A percentile compares a stretch with the other conserved stretches of the same genome.
These are phyloP conservation scores for Delia radicum DNA, from an alignment of 1,140 invertebrate genomes.

Conservation along the genomic window DNA sequence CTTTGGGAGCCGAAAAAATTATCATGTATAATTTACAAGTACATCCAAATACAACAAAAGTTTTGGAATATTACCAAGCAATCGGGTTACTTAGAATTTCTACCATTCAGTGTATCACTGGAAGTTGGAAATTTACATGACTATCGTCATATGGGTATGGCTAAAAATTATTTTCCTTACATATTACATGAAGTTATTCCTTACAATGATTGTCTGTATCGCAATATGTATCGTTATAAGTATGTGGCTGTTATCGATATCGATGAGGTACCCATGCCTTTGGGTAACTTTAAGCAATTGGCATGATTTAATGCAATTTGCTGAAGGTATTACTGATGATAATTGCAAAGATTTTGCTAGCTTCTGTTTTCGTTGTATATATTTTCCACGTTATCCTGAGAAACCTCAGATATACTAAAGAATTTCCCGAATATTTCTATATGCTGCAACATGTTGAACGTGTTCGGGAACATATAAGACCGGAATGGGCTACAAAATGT, in stretches of 20 bases:
- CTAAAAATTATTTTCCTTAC: constrained; percentile 79
- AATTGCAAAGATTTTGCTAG: constrained; percentile 64
- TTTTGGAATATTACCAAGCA: constrained; percentile 75
- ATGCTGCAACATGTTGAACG: constrained; percentile 90
- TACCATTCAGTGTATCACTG: constrained; percentile 77
- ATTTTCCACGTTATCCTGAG: constrained; percentile 85
- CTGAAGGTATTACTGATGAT: too few relatives aligned
- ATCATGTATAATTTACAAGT: constrained; percentile 82
- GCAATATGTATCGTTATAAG: constrained; percentile 84
- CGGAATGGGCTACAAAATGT: constrained; percentile 84
- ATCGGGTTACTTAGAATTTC: constrained; percentile 71
- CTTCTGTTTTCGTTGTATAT: constrained; percentile 88
- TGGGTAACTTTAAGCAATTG: constrained; percentile 57
- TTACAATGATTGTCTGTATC: constrained; percentile 93
- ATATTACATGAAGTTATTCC: constrained; percentile 89
- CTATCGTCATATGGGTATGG: constrained; percentile 79
- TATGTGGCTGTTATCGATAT: constrained; percentile 87
- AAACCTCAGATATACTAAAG: constrained; percentile 72
- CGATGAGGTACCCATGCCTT: constrained; percentile 89
- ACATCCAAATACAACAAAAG: constrained; percentile 83
- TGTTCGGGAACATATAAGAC: constrained; percentile 81
- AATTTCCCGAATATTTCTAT: constrained; percentile 80
- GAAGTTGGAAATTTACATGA: constrained; percentile 81
- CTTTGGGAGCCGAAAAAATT: constrained; percentile 85
- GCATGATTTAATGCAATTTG: constrained; percentile 67